Evolutionary conservation across 2,888 invertebrate genomes (phyloP).

Genomic region (Amphimallon solstitiale): DNA sequence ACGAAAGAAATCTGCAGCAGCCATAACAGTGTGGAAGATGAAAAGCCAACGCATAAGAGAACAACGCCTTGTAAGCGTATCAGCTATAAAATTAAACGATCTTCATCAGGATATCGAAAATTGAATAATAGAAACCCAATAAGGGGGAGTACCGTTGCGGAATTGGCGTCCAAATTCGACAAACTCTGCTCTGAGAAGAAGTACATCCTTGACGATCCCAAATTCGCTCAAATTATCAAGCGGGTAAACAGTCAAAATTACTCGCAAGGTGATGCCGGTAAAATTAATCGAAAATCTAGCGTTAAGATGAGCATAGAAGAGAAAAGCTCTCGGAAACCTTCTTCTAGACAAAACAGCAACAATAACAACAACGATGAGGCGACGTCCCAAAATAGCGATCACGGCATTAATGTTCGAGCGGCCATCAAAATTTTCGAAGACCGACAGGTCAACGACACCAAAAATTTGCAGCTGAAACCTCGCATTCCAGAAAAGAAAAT

Average conservation of each 20-base stretch:
- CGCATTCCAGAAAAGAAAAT: constrained; percentile 70
- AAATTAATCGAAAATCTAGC: constrained; percentile 54
- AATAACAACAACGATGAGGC: constrained; percentile 41
- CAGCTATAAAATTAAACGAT: constrained; percentile 70
- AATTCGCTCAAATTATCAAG: constrained; percentile 65
- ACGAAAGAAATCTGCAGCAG: constrained; percentile 7
- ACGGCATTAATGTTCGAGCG: constrained; percentile 53
- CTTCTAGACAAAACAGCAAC: constrained; percentile 44
- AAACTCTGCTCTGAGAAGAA: constrained; percentile 68
- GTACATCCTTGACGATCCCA: constrained; percentile 66
- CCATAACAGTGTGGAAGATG: not conserved
- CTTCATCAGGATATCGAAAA: constrained; percentile 63
- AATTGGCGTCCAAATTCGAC: constrained; percentile 76
- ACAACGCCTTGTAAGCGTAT: constrained; percentile 67
- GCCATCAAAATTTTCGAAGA: constrained; percentile 60
- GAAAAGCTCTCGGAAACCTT: constrained; percentile 43
- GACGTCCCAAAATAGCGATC: constrained; percentile 1
- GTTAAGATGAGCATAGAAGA: constrained; percentile 63
- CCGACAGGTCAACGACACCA: constrained; percentile 41
- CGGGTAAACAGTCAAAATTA: constrained; percentile 58
- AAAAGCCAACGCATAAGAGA: constrained; percentile 31
- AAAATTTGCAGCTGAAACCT: constrained; percentile 62
- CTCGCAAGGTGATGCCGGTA: constrained; percentile 30
- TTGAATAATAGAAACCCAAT: constrained; percentile 64
- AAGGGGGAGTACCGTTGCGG: constrained; percentile 71